Conservation (phyloP, 2,797 vertebrate genomes). For the Dermochelys coriacea region DNA sequence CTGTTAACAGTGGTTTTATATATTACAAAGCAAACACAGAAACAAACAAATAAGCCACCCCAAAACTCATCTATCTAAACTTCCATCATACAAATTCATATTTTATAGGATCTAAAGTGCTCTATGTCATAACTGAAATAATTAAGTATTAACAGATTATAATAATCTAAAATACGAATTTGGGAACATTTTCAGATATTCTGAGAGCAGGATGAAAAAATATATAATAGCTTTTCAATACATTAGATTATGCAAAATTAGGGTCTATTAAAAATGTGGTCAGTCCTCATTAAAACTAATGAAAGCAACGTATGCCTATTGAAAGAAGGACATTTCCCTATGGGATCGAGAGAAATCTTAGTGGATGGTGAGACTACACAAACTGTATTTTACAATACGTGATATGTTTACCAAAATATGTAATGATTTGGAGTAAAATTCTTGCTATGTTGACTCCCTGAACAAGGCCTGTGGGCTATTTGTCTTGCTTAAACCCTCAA, state of each 20-base stretch:
- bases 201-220: not conserved
- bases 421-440: not conserved
- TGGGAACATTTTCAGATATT: not conserved
- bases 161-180: not conserved
- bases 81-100: not conserved
- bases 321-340: not conserved
- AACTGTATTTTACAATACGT: not conserved
- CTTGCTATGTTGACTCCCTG: not conserved
- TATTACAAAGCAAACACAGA: not conserved
- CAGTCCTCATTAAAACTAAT: not conserved
- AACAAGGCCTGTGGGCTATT: not conserved
- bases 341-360: not conserved
- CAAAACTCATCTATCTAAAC: not conserved
- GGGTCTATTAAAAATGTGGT: not conserved
- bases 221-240: not conserved
- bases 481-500: not conserved
- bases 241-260: not conserved
- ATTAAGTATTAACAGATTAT: not conserved
- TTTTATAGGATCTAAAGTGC: not conserved
- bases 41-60: not conserved
- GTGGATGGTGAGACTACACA: not conserved
- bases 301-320: not conserved
- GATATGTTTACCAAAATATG: not conserved
- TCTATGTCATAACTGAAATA: not conserved
- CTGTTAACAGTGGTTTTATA: not conserved